Base-by-base conservation (phyloP, 1,140 invertebrate species). In the Scaptomyza pallida region DNA sequence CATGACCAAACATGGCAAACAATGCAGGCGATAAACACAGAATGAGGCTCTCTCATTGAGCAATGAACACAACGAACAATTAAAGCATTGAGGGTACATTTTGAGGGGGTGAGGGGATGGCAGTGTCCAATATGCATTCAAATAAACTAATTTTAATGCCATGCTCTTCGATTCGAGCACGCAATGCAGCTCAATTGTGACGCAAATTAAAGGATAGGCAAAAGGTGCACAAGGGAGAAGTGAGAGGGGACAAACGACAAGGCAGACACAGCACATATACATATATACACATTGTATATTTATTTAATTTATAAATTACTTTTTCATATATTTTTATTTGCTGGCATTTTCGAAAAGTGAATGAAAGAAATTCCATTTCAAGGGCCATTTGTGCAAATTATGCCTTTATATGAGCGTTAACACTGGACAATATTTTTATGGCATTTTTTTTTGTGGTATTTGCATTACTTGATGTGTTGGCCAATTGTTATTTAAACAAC, bases 61-160 rank as follows among this genome's bases (percentile, higher is more conserved):
- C 63, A 80, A 76, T 77, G 62, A 33, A 17, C 26, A 47, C 35
- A 17, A 8, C 35, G 47, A 62, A 73, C 71, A 73, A 73, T 73
- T 69, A 57, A 59, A 59, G 48, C 48, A 23, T 19, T 16, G 40
- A 8, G 23, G 33, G n/a, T 4, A n/a, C 12, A 12, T n/a, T 37
- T n/a, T 3, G 16, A 12, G 8, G 21, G 15, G 5, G 37, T 1
- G 17, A 9, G 5, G n/a, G 61, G 41, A 70, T 69, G 78, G 35
- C 23, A 78, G 44, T 67, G 65, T 61, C 65, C 30, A 82, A 63
- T 71, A 72, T 57, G 48, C 55, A 60, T 70, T 85, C 76, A 85
- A 85, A 80, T 86, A 85, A 86, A 86, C 80, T 86, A 86, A 85
- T 85, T 85, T 85, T 85, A 85, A 85, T 85, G 74, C 80, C 80